phyloP scores from a whole-genome alignment of 23 tunicate genomes.

The Diplosoma virens region DNA sequence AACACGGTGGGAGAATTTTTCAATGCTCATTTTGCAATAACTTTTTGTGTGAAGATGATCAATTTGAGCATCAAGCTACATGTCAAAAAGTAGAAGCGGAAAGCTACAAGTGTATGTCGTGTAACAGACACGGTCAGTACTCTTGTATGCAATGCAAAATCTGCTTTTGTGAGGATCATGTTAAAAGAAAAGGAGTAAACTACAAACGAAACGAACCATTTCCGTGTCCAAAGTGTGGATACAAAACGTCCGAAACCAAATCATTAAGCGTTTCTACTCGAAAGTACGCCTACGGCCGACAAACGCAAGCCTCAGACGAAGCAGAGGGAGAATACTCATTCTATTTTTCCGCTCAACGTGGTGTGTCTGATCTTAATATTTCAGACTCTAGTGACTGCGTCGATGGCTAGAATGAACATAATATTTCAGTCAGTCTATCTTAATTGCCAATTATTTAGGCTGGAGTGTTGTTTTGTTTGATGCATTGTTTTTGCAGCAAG shows the following conservation, averaged over 20 bases:
- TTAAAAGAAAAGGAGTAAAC: constrained; percentile 80
- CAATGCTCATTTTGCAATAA: constrained; percentile 79
- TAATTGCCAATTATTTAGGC: no score
- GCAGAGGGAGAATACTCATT: constrained; percentile 17
- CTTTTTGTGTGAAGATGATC: constrained; percentile 93
- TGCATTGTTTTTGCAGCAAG: no score
- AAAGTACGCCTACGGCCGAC: constrained; percentile 73
- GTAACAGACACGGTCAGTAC: constrained; percentile 82
- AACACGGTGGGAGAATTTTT: constrained; percentile 88
- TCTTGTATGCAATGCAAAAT: constrained; percentile 92
- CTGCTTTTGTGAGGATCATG: constrained; percentile 94
- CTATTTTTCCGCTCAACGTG: no score
- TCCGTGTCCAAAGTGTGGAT: constrained; percentile 93
- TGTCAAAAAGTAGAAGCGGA: constrained; percentile 88
- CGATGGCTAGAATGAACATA: no score
- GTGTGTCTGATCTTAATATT: no score
- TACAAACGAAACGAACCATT: constrained; percentile 76
- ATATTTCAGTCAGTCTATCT: no score
- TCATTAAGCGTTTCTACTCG: constrained; percentile 67
- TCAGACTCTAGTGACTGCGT: no score
- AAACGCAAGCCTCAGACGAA: constrained; percentile 40
- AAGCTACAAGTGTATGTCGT: constrained; percentile 80
- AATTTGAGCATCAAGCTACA: constrained; percentile 94
- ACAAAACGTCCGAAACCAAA: constrained; percentile 73
- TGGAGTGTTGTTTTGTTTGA: no score